Evolutionary conservation across 2,888 invertebrate species (phyloP), one percentile per base, ranked within the genome.

Genomic region (Dichetophora obliterata): DNA sequence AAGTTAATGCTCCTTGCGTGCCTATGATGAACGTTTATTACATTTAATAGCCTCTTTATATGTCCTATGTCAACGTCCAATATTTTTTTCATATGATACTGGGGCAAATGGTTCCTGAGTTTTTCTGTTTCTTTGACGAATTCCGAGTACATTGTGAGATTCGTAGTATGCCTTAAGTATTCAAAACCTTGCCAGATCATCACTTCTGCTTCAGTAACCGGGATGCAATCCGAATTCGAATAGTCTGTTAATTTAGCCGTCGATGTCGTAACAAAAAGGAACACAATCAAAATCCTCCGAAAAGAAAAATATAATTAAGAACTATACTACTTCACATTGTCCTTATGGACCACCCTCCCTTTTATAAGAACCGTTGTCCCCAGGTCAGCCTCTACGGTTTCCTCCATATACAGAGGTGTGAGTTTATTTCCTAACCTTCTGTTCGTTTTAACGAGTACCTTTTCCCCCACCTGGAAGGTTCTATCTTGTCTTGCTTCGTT

Each of bases 1-100:
- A 80, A 37, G 59, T 79, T 78, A 31, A 80, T 59, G 37, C 78
- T 80, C 59, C 79, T 75, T n/a, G 80, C 75, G 19, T 77, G 75
- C 14, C 75, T 74, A 52, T 77, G 76, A 34, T 79, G 77, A 65
- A 74, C 59, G 50, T 74, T 54, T 54, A 72, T 43, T 63, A 57
- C 54, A 54, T 19, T 37, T 73, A 78, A 34, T 31, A 75, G 76
- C 59, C 75, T 80, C n/a, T 69, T 73, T 43, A 80, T n/a, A n/a
- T 76, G 76, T 9, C 59, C 59, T 43, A 75, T 68, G 61, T 79
- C 77, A 22, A 76, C 37, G 37, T 75, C 73, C 19, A 79, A 43
- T 57, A 79, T n/a, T 22, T 76, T 77, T 52, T 71, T 77, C 76
- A 77, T 79, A 24, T 80, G 77, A 34, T 78, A 48, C 54, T 75